Conservation (phyloP, 1,140 invertebrate genomes). For the Thrips palmi region DNA sequence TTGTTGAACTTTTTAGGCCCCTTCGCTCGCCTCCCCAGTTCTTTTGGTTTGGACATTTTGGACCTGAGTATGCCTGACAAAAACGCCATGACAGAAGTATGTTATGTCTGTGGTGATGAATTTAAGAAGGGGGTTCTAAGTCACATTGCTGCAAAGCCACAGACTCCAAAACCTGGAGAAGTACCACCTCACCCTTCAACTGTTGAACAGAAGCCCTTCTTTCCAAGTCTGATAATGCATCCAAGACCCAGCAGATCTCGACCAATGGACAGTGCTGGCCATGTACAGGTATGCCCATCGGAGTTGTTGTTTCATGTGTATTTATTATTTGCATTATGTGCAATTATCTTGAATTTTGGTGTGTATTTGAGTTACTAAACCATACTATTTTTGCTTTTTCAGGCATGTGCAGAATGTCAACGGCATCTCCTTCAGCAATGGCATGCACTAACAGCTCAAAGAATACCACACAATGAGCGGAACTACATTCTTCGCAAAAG, state of each 20-base stretch:
- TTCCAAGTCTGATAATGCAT: slow-evolving; percentile 66
- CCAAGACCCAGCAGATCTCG: slow-evolving; percentile 60
- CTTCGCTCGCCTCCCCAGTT: too few species aligned
- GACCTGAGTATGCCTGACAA: slow-evolving; percentile 82
- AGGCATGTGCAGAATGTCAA: slow-evolving; percentile 60
- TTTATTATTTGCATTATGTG: not conserved
- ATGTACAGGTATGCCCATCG: too few species aligned
- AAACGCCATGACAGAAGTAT: slow-evolving; percentile 73
- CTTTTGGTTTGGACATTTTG: slow-evolving; percentile 42
- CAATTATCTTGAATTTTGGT: not conserved
- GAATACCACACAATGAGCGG: slow-evolving; percentile 52
- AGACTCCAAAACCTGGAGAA: slow-evolving; percentile 11
- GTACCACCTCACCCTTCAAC: not conserved
- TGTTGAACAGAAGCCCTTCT: slow-evolving; percentile 44
- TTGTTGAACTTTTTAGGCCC: too few species aligned
- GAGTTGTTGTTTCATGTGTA: slow-evolving; percentile 15
- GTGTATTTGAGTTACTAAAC: too few species aligned
- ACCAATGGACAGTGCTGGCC: slow-evolving; percentile 63
- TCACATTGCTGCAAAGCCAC: slow-evolving; percentile 37
- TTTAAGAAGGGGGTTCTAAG: slow-evolving; percentile 56
- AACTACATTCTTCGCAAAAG: slow-evolving; percentile 61
- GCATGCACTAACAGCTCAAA: slow-evolving; percentile 36
- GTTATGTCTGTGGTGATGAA: slow-evolving; percentile 77
- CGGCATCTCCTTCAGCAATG: slow-evolving; percentile 67
- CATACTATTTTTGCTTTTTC: slow-evolving; percentile 21